Conservation (phyloP, 2,113 vertebrate genomes). For the Erpornis zantholeuca region DNA sequence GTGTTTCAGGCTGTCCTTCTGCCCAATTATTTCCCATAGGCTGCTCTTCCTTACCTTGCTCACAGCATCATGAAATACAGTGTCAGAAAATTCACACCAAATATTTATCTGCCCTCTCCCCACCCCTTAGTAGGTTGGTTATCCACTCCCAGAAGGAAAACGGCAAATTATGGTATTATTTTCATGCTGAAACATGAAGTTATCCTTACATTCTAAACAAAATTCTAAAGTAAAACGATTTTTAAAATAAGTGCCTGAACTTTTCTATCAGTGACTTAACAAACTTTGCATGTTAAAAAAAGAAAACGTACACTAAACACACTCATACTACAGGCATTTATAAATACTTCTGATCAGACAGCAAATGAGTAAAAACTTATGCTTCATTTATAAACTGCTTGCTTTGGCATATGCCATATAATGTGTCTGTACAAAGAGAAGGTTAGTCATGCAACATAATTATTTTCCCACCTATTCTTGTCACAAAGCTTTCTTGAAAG, state of each 20-base stretch:
- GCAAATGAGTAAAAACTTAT: slow-evolving; percentile 30
- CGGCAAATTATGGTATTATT: background rate
- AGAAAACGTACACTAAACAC: slow-evolving; percentile 20
- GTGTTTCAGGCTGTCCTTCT: background rate
- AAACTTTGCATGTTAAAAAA: background rate
- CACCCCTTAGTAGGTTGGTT: background rate
- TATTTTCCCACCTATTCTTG: slow-evolving; percentile 60
- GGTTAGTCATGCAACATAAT: slow-evolving; percentile 37
- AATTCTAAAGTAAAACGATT: background rate
- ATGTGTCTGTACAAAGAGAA: slow-evolving; percentile 45
- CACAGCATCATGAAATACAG: background rate
- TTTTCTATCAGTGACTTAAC: background rate
- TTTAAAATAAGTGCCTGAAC: background rate
- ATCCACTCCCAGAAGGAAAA: slow-evolving; percentile 41
- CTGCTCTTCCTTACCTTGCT: background rate
- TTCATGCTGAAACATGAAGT: slow-evolving; percentile 1
- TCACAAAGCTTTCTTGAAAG: slow-evolving; percentile 58
- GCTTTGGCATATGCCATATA: slow-evolving; percentile 45
- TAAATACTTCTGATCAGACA: slow-evolving; percentile 53
- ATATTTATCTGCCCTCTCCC: background rate
- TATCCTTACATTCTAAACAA: background rate
- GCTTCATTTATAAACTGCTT: slow-evolving; percentile 44
- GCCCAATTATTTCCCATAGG: background rate
- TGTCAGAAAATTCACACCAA: background rate
- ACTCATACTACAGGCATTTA: slow-evolving; percentile 45